Base-by-base conservation (phyloP, 1,140 invertebrate genomes). In the Stratiolaelaps scimitus region DNA sequence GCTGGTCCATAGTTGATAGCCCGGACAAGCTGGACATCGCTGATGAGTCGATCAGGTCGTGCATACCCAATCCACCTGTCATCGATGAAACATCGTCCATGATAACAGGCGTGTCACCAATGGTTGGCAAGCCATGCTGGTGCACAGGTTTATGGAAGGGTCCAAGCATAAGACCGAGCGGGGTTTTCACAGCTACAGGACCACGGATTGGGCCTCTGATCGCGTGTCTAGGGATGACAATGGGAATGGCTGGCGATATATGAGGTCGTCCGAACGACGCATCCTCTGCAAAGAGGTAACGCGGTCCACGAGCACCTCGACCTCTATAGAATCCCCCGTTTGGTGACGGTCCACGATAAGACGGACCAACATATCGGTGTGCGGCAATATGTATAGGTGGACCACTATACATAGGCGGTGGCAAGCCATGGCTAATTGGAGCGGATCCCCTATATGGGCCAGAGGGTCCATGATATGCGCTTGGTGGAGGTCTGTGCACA, bases 241-340 rank as follows among this genome's bases (percentile, higher is more conserved):
- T 60, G 15, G 53, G 53, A 26, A 60, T 60, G 15, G 26, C 53
- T 40, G 34, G 5, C 10, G 34, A 40, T 10, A 10, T 40, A 6
- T 40, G 34, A 4, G 34, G 34, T 26, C 34, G 53, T 15, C 26
- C 20, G 20, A 60, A 60, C 13, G 13, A 23, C 4, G 26, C 13
- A 15, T 60, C 26, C 17, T 34, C 53, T 15, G 26, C 26, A 26
- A 34, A 17, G 17, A 60, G 17, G 17, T 26, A 17, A 34, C 53
- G 15, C 17, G 26, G 15, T 19, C 53, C 34, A 15, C 47, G 47
- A 48, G 17, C 20, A 19, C 53, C 53, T 2, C 34, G 26, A 29
- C 53, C 53, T 26, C 34, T 60, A 10, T 60, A 60, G 53, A 60
- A 60, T 17, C 23, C 53, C 1, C 53, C 53, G 53, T 17, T 60